Conservation (phyloP, 1,140 invertebrate species). For the Zeugodacus cucurbitae region DNA sequence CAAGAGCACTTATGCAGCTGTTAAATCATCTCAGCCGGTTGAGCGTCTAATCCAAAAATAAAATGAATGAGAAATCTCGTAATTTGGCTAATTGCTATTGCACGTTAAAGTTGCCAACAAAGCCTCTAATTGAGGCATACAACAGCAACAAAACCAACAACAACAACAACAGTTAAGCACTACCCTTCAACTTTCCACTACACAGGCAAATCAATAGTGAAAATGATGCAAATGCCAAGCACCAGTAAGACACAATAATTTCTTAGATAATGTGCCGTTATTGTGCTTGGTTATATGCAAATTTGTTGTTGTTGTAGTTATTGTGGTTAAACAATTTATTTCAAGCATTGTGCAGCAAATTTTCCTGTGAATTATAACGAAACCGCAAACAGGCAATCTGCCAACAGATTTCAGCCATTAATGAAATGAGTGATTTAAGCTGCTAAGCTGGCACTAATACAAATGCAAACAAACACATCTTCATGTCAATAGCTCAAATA, state of each 20-base stretch:
- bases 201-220: background rate
- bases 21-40: background rate
- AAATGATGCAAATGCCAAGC: background rate
- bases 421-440: too few relatives aligned
- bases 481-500: too few relatives aligned
- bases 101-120: background rate
- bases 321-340: background rate
- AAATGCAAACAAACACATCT: too few relatives aligned
- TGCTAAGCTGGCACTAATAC: too few relatives aligned
- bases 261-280: background rate
- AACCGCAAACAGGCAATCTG: background rate
- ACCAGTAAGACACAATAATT: background rate
- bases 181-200: background rate
- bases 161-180: background rate
- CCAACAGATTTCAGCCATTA: too few relatives aligned
- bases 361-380: background rate
- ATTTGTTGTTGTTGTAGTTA: slow-evolving; percentile 1
- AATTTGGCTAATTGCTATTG: background rate
- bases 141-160: background rate
- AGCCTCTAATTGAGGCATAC: background rate
- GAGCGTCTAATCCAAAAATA: background rate
- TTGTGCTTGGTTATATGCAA: background rate
- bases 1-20: background rate
- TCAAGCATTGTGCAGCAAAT: background rate
- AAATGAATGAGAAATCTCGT: background rate